Base-by-base conservation (phyloP, 1,140 invertebrate species). In the Drosophila nebulosa region DNA sequence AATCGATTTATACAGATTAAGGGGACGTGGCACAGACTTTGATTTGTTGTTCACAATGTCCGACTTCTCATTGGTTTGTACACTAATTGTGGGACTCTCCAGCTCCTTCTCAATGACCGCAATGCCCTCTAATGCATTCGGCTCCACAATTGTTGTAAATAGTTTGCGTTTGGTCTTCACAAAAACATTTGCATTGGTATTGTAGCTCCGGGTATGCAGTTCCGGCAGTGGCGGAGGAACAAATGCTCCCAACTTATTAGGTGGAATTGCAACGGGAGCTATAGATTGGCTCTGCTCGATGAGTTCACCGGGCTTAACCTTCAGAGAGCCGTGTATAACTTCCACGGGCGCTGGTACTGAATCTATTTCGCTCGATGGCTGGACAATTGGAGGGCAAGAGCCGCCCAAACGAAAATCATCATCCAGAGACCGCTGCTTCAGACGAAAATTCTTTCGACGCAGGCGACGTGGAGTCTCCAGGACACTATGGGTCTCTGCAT, bases 101-200 rank as follows among this genome's bases (percentile, higher is more conserved):
- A 89, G 36, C 14, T 78, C 78, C 57, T 81, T 79, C 26, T 81
- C 85, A 27, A 85, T 74, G 4, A 90, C 61, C 0, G 85, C 74
- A 18, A 90, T 67, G 46, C 89, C 85, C 39, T 89, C 89, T 10
- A 57, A 58, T 0, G 85, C 79, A 46, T 21, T 85, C 5, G 90
- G 86, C 26, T 89, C 74, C 10, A 58, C 61, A 10, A 96, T 93
- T 0, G 95, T 95, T 0, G 95, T 95, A 71, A 96, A 96, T 63
- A 96, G 93, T 92, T 95, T 96, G 26, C 95, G 92, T 53, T 95
- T 96, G 0, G 95, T 96, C 83, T 95, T 95, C 0, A 96, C 94
- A 62, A 96, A 95, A 5, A 96, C 93, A 86, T 94, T 93, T 56
- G 78, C 84, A 58, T 88, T 86, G 14, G 81, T 81, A 57, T 86